phyloP scores from a whole-genome alignment of 2,888 invertebrate species.

The Magallana nippona region DNA sequence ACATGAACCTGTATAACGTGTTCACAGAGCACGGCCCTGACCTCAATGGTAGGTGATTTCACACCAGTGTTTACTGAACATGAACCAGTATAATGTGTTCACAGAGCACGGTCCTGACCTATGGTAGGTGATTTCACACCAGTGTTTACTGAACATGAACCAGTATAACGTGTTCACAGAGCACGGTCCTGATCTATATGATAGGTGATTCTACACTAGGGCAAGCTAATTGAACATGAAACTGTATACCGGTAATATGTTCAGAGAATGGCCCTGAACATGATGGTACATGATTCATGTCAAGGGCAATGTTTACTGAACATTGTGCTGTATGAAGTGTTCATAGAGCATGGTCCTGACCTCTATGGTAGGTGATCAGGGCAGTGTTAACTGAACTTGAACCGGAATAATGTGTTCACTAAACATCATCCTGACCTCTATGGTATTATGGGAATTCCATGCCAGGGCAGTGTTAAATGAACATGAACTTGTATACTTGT shows the following conservation, averaged over 20 bases:
- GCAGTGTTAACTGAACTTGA: too few relatives aligned
- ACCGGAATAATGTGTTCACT: too few relatives aligned
- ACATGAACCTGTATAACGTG: too few relatives aligned
- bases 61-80: too few relatives aligned
- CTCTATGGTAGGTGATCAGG: conserved; percentile 95
- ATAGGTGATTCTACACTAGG: conserved; percentile 82
- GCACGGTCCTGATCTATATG: conserved; percentile 90
- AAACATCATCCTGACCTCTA: conserved; percentile 88
- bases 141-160: conserved; percentile 93
- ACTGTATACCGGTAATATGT: too few relatives aligned
- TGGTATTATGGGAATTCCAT: conserved; percentile 83
- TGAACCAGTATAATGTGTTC: too few relatives aligned
- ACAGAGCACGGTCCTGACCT: too few relatives aligned
- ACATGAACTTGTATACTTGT: too few relatives aligned
- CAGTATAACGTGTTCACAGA: conserved; percentile 93
- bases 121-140: too few relatives aligned
- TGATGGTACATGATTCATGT: too few relatives aligned
- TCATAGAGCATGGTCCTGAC: conserved; percentile 86
- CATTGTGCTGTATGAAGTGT: conserved; percentile 95
- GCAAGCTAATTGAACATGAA: too few relatives aligned
- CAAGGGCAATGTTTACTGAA: conserved; percentile 91
- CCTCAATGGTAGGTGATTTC: conserved; percentile 87
- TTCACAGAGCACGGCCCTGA: conserved; percentile 83
- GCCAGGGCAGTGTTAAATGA: too few relatives aligned
- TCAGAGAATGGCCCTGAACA: conserved; percentile 86